phyloP scores from a whole-genome alignment of 1,140 invertebrate species.

The Galleria mellonella region DNA sequence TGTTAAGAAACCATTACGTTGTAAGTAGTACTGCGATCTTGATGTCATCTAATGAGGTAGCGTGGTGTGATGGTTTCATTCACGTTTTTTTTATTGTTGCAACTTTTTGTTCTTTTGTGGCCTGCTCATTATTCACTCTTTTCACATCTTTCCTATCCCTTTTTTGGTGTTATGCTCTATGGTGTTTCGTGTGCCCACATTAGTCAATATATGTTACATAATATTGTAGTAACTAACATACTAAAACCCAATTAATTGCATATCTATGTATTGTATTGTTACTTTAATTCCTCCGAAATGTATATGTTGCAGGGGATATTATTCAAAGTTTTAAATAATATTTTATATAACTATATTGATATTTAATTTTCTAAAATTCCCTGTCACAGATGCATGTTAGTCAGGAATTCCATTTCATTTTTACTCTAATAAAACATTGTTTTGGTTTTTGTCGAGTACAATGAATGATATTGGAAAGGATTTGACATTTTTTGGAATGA shows the following conservation, averaged over 20 bases:
- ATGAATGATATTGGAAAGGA: too few relatives aligned
- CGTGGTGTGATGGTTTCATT: constrained; percentile 65
- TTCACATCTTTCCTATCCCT: constrained; percentile 33
- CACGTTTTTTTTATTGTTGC: constrained; percentile 22
- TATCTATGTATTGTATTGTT: constrained; percentile 5
- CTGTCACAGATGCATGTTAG: too few relatives aligned
- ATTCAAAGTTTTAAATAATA: too few relatives aligned
- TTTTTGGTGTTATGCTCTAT: constrained; percentile 58
- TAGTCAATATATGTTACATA: constrained; percentile 31
- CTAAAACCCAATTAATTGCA: constrained; percentile 28
- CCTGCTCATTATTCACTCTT: constrained; percentile 36
- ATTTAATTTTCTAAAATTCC: too few relatives aligned
- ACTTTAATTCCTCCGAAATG: too few relatives aligned
- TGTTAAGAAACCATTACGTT: constrained; percentile 31
- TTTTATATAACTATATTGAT: too few relatives aligned
- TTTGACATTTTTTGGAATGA: too few relatives aligned
- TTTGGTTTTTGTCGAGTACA: too few relatives aligned
- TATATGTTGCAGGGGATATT: too few relatives aligned
- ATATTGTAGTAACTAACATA: constrained; percentile 28
- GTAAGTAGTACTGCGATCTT: constrained; percentile 57
- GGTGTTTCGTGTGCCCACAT: constrained; percentile 19
- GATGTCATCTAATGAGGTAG: constrained; percentile 65
- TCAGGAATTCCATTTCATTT: too few relatives aligned
- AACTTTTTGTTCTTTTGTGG: constrained; percentile 25
- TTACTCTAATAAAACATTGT: too few relatives aligned